phyloP scores from a whole-genome alignment of 2,113 vertebrate genomes.

The Anarrhichthys ocellatus region DNA sequence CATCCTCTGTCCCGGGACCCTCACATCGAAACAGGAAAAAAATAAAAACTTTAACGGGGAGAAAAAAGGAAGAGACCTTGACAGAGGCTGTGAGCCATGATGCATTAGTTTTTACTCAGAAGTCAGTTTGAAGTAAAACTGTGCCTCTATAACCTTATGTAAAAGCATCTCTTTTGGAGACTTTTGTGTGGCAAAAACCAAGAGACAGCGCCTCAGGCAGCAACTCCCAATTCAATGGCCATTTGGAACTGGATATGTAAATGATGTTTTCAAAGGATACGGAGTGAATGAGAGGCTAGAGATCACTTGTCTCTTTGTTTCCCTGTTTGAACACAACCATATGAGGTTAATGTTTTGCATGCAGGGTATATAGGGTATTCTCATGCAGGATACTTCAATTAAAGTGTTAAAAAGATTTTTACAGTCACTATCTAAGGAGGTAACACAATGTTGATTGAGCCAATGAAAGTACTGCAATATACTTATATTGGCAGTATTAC shows the following conservation, averaged over 20 bases:
- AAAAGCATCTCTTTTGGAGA: not conserved
- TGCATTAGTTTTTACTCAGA: not conserved
- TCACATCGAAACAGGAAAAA: no score
- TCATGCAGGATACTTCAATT: not conserved
- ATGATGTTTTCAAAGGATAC: not conserved
- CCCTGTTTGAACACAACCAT: not conserved
- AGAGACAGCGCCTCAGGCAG: conserved; percentile 3
- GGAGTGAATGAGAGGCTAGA: not conserved
- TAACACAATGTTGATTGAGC: no score
- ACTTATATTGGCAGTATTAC: no score
- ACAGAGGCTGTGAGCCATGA: not conserved
- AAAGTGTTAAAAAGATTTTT: not conserved
- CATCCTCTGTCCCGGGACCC: no score
- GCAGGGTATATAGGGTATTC: not conserved
- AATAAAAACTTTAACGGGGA: no score
- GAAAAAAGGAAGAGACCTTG: not conserved
- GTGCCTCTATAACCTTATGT: not conserved
- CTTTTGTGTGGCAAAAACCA: not conserved
- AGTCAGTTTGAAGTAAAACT: not conserved
- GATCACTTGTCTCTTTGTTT: not conserved
- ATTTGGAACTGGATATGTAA: conserved; percentile 9
- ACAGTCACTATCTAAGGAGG: no score
- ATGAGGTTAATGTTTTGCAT: not conserved
- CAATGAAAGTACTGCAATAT: no score
- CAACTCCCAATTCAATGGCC: not conserved